Evolutionary conservation across 2,113 vertebrate genomes (phyloP).

Genomic region (Hippoglossus stenolepis): DNA sequence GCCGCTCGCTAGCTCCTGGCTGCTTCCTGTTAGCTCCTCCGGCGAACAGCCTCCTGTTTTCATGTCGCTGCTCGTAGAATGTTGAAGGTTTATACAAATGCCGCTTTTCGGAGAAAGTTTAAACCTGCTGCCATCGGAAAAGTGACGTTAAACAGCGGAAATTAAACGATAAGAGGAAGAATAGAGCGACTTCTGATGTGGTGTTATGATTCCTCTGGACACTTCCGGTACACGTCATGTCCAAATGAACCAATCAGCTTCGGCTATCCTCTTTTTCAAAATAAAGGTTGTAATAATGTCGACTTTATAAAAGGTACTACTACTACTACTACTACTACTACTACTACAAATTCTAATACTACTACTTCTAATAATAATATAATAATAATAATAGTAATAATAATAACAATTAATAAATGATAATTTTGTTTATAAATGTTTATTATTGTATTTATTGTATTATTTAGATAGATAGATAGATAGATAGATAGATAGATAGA

Average conservation of each 20-base stretch:
- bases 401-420: neutral
- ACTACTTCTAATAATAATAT: no score
- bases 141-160: neutral
- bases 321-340: neutral
- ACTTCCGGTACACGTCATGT: constrained; percentile 65
- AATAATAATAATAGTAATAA: neutral
- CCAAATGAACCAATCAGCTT: constrained; percentile 50
- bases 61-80: neutral
- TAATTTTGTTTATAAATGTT: no score
- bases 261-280: constrained; percentile 53
- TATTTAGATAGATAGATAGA: neutral
- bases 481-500: no score
- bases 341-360: neutral
- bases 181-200: constrained; percentile 16
- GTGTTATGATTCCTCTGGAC: constrained; percentile 68
- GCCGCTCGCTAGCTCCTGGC: constrained; percentile 42
- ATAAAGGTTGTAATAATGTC: constrained; percentile 33
- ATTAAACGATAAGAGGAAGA: neutral
- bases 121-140: neutral
- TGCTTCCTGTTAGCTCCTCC: constrained; percentile 37
- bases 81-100: neutral
- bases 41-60: constrained; percentile 48
- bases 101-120: neutral
- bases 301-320: neutral
- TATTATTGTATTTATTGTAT: neutral